Conservation (phyloP, 2,888 invertebrate genomes). For the Scotopteryx bipunctaria region DNA sequence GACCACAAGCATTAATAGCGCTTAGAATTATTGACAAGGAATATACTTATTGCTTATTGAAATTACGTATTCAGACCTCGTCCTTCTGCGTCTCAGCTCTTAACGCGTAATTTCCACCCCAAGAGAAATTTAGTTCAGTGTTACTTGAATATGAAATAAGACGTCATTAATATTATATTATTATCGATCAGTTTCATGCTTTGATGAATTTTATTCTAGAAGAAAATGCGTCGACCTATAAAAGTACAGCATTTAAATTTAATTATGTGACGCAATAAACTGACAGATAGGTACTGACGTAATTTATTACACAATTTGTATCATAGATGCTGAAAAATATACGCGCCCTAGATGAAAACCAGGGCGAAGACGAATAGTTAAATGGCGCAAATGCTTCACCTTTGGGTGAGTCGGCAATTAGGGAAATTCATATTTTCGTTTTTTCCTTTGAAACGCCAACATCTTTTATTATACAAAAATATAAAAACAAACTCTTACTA, state of each 20-base stretch:
- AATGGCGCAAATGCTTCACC: not conserved
- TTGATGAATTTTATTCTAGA: not conserved
- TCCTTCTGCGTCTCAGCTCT: slow-evolving; percentile 43
- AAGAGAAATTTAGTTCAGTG: slow-evolving; percentile 40
- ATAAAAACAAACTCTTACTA: no score
- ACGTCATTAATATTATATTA: slow-evolving; percentile 1
- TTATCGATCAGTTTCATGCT: slow-evolving; percentile 21
- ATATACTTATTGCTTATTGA: slow-evolving; percentile 38
- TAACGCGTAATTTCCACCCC: slow-evolving; percentile 52
- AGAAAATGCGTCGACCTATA: not conserved
- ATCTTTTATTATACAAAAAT: no score
- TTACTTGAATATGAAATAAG: slow-evolving; percentile 36
- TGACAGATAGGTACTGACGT: slow-evolving; percentile 37
- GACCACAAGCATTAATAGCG: slow-evolving; percentile 20
- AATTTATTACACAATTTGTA: slow-evolving; percentile 52
- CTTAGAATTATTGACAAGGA: slow-evolving; percentile 27
- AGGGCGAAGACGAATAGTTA: slow-evolving; percentile 12
- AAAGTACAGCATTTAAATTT: slow-evolving; percentile 39
- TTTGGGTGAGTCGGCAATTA: not conserved
- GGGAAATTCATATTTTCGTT: not conserved
- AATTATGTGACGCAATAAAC: slow-evolving; percentile 40
- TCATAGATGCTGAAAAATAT: slow-evolving; percentile 38
- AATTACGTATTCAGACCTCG: slow-evolving; percentile 61
- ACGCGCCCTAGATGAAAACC: slow-evolving; percentile 28
- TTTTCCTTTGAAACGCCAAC: not conserved